Percentiles rank a stretch among this genome's conserved stretches.
Conservation (phyloP, 2,113 vertebrate species). For the Corythornis vintsioides region DNA sequence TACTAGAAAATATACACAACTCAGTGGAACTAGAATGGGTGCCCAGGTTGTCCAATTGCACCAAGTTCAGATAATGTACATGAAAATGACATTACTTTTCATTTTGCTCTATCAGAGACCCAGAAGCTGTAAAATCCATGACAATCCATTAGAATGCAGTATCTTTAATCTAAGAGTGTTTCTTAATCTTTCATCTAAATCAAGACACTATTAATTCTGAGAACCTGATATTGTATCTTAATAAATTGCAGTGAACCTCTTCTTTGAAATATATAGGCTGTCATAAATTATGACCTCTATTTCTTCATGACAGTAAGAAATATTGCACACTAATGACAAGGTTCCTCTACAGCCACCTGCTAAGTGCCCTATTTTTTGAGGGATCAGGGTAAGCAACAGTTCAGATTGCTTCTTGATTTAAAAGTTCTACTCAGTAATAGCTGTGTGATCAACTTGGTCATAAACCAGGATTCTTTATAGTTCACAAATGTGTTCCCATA, state of each 20-base stretch:
- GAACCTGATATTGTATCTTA: background rate
- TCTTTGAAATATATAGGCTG: background rate
- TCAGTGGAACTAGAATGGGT: background rate
- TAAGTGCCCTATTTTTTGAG: background rate
- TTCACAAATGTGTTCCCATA: background rate
- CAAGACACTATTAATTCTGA: background rate
- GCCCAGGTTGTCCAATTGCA: background rate
- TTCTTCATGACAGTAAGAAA: background rate
- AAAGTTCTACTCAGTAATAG: background rate
- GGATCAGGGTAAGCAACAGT: background rate
- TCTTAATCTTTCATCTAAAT: background rate
- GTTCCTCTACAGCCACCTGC: background rate
- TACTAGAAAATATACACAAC: background rate
- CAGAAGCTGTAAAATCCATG: background rate
- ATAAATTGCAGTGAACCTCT: background rate
- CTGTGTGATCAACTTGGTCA: background rate
- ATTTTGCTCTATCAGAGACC: background rate
- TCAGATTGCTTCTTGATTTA: background rate
- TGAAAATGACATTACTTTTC: fast-evolving
- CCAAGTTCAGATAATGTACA: background rate
- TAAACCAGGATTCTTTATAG: background rate
- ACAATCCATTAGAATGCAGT: background rate
- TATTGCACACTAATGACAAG: background rate
- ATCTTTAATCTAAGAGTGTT: background rate
- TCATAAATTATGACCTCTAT: background rate